phyloP scores from a whole-genome alignment of 2,113 vertebrate genomes.

The Sturnus vulgaris region DNA sequence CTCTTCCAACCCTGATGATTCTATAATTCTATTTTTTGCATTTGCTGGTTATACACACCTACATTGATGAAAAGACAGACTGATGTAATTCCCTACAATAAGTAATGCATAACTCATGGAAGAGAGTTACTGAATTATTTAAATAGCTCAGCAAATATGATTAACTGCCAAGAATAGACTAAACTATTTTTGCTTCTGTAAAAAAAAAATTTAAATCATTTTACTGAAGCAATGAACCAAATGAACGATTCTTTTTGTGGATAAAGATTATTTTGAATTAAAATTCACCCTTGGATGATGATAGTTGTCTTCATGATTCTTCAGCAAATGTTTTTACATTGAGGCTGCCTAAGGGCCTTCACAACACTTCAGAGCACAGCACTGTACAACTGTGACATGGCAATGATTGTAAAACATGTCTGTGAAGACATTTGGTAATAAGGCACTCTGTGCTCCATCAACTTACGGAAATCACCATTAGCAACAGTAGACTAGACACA shows the following conservation, averaged over 20 bases:
- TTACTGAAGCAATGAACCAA: background rate
- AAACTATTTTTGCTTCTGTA: background rate
- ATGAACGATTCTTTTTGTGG: background rate
- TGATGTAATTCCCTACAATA: background rate
- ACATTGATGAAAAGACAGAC: background rate
- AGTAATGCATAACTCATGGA: background rate
- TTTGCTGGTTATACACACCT: background rate
- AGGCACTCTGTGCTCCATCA: constrained; percentile 23
- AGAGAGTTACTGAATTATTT: background rate
- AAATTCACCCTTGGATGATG: background rate
- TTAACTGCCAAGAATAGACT: background rate
- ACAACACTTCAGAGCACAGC: constrained; percentile 25
- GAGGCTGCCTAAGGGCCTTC: background rate
- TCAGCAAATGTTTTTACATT: constrained; percentile 4
- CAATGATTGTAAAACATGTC: constrained; percentile 4
- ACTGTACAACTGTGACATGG: background rate
- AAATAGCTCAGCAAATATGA: background rate
- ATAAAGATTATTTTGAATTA: constrained; percentile 10
- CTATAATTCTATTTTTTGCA: background rate
- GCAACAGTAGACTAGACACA: constrained; percentile 11
- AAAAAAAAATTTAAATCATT: background rate
- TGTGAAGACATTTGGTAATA: background rate
- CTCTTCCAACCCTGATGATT: background rate
- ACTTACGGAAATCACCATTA: constrained; percentile 36
- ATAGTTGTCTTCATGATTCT: background rate